phyloP scores from a whole-genome alignment of 1,140 invertebrate species.

The Tenebrio molitor region DNA sequence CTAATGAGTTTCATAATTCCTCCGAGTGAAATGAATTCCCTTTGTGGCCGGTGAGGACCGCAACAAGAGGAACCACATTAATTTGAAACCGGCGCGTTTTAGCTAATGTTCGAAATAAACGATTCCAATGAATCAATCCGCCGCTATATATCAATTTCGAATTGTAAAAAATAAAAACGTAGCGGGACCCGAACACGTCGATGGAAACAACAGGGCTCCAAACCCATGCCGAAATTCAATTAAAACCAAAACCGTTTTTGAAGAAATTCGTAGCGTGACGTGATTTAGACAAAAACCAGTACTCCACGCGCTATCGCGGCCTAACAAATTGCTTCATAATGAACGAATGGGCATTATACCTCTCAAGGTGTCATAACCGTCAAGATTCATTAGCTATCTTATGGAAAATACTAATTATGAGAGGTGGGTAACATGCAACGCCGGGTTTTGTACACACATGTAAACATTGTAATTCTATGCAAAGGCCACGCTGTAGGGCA shows the following conservation, averaged over 20 bases:
- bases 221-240: constrained; percentile 38
- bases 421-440: constrained; percentile 25
- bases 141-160: constrained; percentile 47
- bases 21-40: constrained; percentile 23
- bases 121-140: constrained; percentile 53
- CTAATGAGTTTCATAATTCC: constrained; percentile 38
- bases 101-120: constrained; percentile 54
- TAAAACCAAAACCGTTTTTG: background rate
- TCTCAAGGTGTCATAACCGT: constrained; percentile 41
- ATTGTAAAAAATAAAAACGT: constrained; percentile 48
- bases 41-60: constrained; percentile 23
- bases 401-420: constrained; percentile 45
- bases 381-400: constrained; percentile 48
- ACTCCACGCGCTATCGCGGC: constrained; percentile 1
- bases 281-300: too few relatives aligned
- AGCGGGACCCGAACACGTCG: constrained; percentile 15
- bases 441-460: background rate
- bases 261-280: background rate
- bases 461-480: constrained; percentile 20
- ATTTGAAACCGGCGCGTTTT: constrained; percentile 51
- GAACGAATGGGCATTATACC: constrained; percentile 36
- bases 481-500: background rate
- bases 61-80: constrained; percentile 33
- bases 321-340: constrained; percentile 41
- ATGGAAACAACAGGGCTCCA: constrained; percentile 30